These are phyloP conservation scores for Diadumene lineata DNA, from an alignment of 92 coral and sea anemone genomes.

Conservation along the genomic window DNA sequence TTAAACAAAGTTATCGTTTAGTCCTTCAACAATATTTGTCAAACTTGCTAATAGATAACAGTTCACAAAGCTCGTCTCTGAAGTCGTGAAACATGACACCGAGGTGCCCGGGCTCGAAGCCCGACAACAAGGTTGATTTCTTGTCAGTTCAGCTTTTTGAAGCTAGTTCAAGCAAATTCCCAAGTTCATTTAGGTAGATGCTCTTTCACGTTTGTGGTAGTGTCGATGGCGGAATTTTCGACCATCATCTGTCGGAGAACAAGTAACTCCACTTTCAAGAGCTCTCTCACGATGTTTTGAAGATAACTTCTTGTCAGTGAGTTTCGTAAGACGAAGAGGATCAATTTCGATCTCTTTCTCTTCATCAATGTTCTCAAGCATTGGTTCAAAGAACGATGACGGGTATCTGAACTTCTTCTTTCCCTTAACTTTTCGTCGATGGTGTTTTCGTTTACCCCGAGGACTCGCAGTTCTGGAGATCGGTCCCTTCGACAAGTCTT, in stretches of 20 bases:
- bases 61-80: slow-evolving; percentile 18
- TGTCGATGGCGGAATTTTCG: slow-evolving; percentile 62
- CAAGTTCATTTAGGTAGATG: slow-evolving; percentile 39
- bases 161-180: slow-evolving; percentile 24
- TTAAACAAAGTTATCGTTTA: slow-evolving; percentile 27
- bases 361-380: slow-evolving; percentile 91
- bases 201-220: slow-evolving; percentile 40
- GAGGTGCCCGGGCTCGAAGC: slow-evolving; percentile 6
- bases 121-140: slow-evolving; percentile 10
- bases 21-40: slow-evolving; percentile 26
- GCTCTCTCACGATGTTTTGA: slow-evolving; percentile 86
- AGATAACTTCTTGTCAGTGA: slow-evolving; percentile 57
- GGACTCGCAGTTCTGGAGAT: slow-evolving; percentile 64
- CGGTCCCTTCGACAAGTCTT: slow-evolving; percentile 43
- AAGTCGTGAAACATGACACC: slow-evolving; percentile 29
- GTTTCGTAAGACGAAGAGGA: slow-evolving; percentile 29
- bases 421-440: slow-evolving; percentile 55
- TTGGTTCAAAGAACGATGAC: slow-evolving; percentile 56
- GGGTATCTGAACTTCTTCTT: slow-evolving; percentile 64
- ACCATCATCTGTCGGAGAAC: slow-evolving; percentile 47
- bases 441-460: slow-evolving; percentile 53
- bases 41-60: slow-evolving; percentile 23
- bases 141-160: slow-evolving; percentile 8
- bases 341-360: slow-evolving; percentile 60
- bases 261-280: slow-evolving; percentile 47